These are phyloP conservation scores for Centrocercus urophasianus DNA, from an alignment of 2,113 vertebrate species.

Conservation along the genomic window DNA sequence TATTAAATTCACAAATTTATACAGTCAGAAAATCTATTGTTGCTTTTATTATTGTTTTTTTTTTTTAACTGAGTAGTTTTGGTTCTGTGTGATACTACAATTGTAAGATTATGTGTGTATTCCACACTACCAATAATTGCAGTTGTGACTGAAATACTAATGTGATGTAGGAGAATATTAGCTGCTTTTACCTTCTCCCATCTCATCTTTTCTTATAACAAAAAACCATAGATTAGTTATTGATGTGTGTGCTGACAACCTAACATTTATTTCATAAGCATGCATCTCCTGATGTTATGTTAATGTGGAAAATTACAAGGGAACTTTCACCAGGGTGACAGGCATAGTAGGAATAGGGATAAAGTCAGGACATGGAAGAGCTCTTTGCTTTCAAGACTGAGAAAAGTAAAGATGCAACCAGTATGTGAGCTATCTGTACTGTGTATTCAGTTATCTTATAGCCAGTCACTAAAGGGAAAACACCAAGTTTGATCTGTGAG, in stretches of 20 bases:
- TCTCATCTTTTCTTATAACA: not conserved
- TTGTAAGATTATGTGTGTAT: not conserved
- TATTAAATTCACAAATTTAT: not conserved
- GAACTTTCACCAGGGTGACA: not conserved
- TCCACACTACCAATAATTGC: not conserved
- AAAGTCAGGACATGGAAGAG: not conserved
- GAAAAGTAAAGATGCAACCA: not conserved
- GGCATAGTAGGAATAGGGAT: not conserved
- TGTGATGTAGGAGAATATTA: not conserved
- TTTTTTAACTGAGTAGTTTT: not conserved
- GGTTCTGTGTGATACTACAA: not conserved
- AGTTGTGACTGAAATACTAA: not conserved
- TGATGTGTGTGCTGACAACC: conserved; percentile 22
- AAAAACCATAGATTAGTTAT: not conserved
- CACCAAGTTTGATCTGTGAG: not conserved
- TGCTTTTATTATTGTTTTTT: not conserved
- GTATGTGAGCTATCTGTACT: not conserved
- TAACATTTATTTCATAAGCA: conserved; percentile 39
- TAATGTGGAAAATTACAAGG: not conserved
- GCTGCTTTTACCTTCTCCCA: not conserved
- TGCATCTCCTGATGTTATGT: conserved; percentile 8
- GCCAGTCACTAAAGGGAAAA: not conserved
- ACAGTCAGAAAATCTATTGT: not conserved
- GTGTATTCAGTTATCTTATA: not conserved
- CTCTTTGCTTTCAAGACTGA: not conserved